Base-by-base conservation (phyloP, 1,140 invertebrate genomes). In the Drosophila pandora region DNA sequence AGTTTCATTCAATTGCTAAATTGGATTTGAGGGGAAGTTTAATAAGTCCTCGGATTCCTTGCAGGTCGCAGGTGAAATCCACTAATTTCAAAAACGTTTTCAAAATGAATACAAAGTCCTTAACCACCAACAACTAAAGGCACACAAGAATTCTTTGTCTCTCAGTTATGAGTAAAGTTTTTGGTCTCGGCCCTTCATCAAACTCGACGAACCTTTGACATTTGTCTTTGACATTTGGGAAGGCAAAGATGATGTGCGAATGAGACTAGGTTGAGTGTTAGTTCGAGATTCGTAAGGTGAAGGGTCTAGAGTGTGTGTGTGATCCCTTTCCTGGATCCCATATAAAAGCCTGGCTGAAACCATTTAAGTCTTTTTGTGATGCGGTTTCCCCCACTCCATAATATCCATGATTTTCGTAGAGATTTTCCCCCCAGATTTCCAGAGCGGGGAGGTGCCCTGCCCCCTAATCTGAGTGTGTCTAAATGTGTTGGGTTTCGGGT, bases 291-390 rank as follows among this genome's bases (percentile, higher is more conserved):
- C 8, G 34, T n/a, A 37, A n/a, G 52, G 30, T n/a, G 4, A 43
- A 25, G 41, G 13, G 34, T 13, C 8, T 4, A n/a, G 43, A n/a
- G 17, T 7, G 3, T 56, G 34, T 41, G 34, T 56, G 34, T 41
- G 34, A 57, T 61, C 56, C 61, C 43, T 62, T 76, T 73, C 34
- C n/a, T 32, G 55, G 55, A n/a, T n/a, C n/a, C n/a, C 65, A 56
- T 39, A 56, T 45, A 67, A 61, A 67, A 72, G 55, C 59, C 45
- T 30, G 47, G 41, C 43, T 49, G 47, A 74, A 74, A 52, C 52
- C 70, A 72, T 87, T 87, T 67, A 87, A 72, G 69, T 68, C 65
- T 76, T 88, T 69, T 73, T 81, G 73, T 81, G 61, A 74, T 80
- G 73, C 63, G 77, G 77, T 58, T 77, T 60, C 49, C 72, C 52